Percentiles rank a stretch among this genome's conserved stretches.
Conservation (phyloP, 2,888 invertebrate species). For the Lamproptera curius region DNA sequence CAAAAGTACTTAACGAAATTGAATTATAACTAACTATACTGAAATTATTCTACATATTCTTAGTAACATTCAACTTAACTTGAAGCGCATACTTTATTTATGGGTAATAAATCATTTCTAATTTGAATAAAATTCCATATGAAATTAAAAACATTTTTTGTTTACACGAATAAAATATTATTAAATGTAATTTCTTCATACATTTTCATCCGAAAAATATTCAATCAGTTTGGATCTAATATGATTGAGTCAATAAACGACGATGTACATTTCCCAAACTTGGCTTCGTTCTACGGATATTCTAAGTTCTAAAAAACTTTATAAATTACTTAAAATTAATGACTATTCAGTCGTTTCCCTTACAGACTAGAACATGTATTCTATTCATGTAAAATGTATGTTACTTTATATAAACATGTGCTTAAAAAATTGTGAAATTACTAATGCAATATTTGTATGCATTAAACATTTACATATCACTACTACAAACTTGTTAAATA, state of each 20-base stretch:
- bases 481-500: background rate
- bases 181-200: background rate
- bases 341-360: conserved; percentile 77
- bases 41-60: conserved; percentile 13
- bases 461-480: background rate
- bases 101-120: no score
- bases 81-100: no score
- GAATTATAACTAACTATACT: conserved; percentile 25
- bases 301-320: conserved; percentile 32
- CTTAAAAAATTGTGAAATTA: conserved; percentile 6
- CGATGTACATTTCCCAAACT: background rate
- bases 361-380: conserved; percentile 52
- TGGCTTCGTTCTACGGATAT: conserved; percentile 11
- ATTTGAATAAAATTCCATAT: no score
- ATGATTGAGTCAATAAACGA: background rate
- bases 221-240: conserved; percentile 1
- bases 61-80: background rate
- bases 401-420: conserved; percentile 15
- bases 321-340: conserved; percentile 67
- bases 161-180: no score
- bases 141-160: no score
- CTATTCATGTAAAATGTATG: conserved; percentile 19
- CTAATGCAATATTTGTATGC: conserved; percentile 7
- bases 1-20: conserved; percentile 26
- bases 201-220: background rate